Conservation (phyloP, 2,113 vertebrate genomes). For the Cacatua alba region DNA sequence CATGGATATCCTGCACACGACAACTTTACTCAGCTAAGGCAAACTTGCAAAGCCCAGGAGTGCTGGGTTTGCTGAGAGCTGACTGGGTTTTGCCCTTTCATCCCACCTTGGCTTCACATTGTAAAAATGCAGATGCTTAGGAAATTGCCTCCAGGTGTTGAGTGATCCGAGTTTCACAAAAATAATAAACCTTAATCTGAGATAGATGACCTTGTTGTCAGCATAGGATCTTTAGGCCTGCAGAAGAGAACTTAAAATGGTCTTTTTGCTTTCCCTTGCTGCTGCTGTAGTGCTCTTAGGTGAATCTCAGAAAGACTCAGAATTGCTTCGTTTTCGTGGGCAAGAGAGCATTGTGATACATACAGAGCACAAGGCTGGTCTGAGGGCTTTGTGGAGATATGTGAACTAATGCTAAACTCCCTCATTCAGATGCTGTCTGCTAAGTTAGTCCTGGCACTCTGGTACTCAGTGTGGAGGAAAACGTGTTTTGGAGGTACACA, state of each 20-base stretch:
- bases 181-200: slow-evolving; percentile 51
- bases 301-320: neutral
- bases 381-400: neutral
- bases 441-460: neutral
- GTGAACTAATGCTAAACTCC: neutral
- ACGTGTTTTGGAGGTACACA: neutral
- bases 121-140: slow-evolving; percentile 64
- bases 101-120: slow-evolving; percentile 43
- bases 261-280: neutral
- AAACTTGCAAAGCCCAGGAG: neutral
- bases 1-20: neutral
- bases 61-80: slow-evolving; percentile 10
- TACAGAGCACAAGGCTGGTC: neutral
- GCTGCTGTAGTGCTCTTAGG: neutral
- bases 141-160: slow-evolving; percentile 62
- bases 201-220: slow-evolving; percentile 33
- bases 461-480: neutral
- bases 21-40: neutral
- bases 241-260: neutral
- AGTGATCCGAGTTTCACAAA: slow-evolving; percentile 43
- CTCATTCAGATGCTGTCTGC: neutral
- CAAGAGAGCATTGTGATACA: neutral
- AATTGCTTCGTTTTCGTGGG: neutral
- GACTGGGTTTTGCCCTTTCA: slow-evolving; percentile 39
- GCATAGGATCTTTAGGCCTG: neutral